Evolutionary conservation across 2,888 invertebrate species (phyloP), one percentile per base, ranked within the genome.

Genomic region (Cyclophora punctaria): DNA sequence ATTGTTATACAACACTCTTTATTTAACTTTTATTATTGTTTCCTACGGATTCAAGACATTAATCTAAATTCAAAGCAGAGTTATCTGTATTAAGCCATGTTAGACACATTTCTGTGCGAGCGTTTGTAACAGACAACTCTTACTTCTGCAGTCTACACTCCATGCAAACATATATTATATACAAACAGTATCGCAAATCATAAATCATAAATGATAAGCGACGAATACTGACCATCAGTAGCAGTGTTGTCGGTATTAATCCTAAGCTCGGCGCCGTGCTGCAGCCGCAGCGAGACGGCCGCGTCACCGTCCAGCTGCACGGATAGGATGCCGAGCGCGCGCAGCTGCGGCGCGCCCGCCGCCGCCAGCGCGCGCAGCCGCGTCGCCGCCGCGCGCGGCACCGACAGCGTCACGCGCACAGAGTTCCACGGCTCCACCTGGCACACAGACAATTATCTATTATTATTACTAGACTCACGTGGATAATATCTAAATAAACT

Each of bases 351-450:
- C 71, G 96, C 96, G 63, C 97, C 97, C 81, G 96, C 95, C 73
- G 95, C 94, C 61, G 98, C 98, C 78, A 98, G 90, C 84, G 96
- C 96, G 69, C 97, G 92, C 74, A 98, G 90, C 66, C 96, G 93
- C 71, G 94, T 91, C 75, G 98, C 98, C 75, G 98, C 98, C 89
- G 98, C 98, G 80, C 95, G 94, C 73, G 98, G 98, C 90, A 98
- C 96, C 80, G 96, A 96, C 91, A 98, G 94, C 89, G 98, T 98
- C 83, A 98, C 97, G 87, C 97, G 94, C 71, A 98, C 98, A 70
- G 97, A 96, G 90, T 98, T 97, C 97, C 97, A 98, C 91, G 98
- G 98, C 92, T 98, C 98, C 90, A 97, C 90, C 90, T 90, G 68
- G n/a, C 34, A 54, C 3, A 43, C 4, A 43, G 4, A 43, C 7